These are phyloP conservation scores for Zelleria hepariella DNA, from an alignment of 2,888 invertebrate species.

Conservation along the genomic window DNA sequence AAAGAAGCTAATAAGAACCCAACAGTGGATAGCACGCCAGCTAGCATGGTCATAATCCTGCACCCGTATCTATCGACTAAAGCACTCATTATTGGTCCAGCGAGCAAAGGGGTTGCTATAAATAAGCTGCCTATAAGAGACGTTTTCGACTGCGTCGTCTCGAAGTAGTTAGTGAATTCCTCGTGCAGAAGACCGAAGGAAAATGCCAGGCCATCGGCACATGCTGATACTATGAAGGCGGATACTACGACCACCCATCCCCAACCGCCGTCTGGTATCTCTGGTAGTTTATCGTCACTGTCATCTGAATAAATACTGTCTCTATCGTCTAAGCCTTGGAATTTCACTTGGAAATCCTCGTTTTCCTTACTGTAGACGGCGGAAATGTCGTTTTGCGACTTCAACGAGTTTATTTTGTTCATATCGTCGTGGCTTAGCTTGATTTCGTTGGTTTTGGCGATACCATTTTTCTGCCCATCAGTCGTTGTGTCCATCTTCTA, in stretches of 20 bases:
- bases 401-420: slow-evolving; percentile 49
- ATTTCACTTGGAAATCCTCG: slow-evolving; percentile 35
- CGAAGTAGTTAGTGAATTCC: slow-evolving; percentile 83
- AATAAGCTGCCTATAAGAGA: slow-evolving; percentile 92
- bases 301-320: slow-evolving; percentile 58
- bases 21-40: slow-evolving; percentile 77
- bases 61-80: slow-evolving; percentile 89
- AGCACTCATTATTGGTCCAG: slow-evolving; percentile 87
- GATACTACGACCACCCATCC: slow-evolving; percentile 92
- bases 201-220: slow-evolving; percentile 93
- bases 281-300: slow-evolving; percentile 55
- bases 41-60: slow-evolving; percentile 78
- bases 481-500: background rate
- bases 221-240: slow-evolving; percentile 87
- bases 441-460: background rate
- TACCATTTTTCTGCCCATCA: background rate
- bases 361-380: slow-evolving; percentile 31
- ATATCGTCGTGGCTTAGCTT: slow-evolving; percentile 24
- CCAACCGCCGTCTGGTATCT: slow-evolving; percentile 87
- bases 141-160: slow-evolving; percentile 85
- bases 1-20: slow-evolving; percentile 83
- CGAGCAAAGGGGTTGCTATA: slow-evolving; percentile 87
- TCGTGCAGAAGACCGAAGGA: slow-evolving; percentile 92
- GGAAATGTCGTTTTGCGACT: slow-evolving; percentile 33
- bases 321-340: slow-evolving; percentile 56